Percentiles rank a stretch among this genome's conserved stretches.
These are phyloP conservation scores for Eupithecia vulgata DNA, from an alignment of 2,888 invertebrate species.

Conservation along the genomic window DNA sequence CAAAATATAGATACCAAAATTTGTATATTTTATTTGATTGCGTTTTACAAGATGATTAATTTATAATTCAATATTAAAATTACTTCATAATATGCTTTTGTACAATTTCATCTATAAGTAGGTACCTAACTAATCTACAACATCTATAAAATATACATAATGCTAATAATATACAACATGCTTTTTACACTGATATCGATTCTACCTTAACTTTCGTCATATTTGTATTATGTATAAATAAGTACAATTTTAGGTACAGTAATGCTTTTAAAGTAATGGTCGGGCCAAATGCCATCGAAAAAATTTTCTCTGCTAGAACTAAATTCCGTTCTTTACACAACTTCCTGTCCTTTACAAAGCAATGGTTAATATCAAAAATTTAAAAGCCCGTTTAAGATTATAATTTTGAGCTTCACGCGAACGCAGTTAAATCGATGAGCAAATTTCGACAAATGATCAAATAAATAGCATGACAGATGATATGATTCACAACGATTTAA, in stretches of 20 bases:
- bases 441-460: constrained; percentile 43
- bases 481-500: constrained; percentile 46
- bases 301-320: neutral
- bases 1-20: constrained; percentile 74
- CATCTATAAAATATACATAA: constrained; percentile 80
- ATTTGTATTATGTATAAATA: constrained; percentile 60
- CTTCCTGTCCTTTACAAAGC: neutral
- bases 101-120: constrained; percentile 83
- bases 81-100: constrained; percentile 79
- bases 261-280: constrained; percentile 49
- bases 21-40: constrained; percentile 83
- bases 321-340: neutral
- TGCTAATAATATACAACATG: constrained; percentile 78
- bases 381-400: constrained; percentile 41
- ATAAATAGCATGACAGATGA: constrained; percentile 45
- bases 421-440: constrained; percentile 62
- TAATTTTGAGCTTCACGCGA: constrained; percentile 53
- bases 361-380: constrained; percentile 12
- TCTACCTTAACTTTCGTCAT: constrained; percentile 62
- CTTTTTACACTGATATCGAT: constrained; percentile 77
- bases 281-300: constrained; percentile 5
- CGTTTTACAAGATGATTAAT: constrained; percentile 83
- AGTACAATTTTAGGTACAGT: constrained; percentile 63
- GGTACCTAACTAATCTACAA: constrained; percentile 79
- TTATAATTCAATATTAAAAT: constrained; percentile 78